Conservation (phyloP, 2,888 invertebrate genomes). For the Brachypalpus laphriformis region DNA sequence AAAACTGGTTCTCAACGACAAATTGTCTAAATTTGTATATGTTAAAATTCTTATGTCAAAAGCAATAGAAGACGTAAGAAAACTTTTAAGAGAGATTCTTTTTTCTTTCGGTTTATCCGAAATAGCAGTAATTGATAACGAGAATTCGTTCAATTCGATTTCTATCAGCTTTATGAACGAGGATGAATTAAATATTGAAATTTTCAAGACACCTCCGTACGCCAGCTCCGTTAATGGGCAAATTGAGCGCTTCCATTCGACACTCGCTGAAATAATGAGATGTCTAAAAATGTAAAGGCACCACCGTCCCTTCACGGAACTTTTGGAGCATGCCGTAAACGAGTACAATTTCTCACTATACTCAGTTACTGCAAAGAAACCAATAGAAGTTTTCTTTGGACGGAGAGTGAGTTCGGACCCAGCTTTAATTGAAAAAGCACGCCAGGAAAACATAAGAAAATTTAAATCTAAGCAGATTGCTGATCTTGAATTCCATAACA, state of each 20-base stretch:
- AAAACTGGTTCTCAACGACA: not conserved
- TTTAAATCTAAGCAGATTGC: constrained; percentile 47
- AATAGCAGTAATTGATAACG: constrained; percentile 42
- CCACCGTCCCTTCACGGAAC: not conserved
- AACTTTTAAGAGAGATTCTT: constrained; percentile 10
- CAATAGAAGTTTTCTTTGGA: constrained; percentile 55
- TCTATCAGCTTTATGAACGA: constrained; percentile 38
- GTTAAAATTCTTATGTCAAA: constrained; percentile 15
- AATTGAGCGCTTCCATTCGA: constrained; percentile 49
- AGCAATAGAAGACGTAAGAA: not conserved
- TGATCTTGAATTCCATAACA: constrained; percentile 58
- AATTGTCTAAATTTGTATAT: not conserved
- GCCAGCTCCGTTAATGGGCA: constrained; percentile 41
- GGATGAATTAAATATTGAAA: constrained; percentile 9
- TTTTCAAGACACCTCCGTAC: constrained; percentile 19
- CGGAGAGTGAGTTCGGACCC: constrained; percentile 37
- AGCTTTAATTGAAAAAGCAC: constrained; percentile 36
- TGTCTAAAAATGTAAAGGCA: not conserved
- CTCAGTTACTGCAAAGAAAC: constrained; percentile 34
- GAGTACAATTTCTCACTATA: not conserved
- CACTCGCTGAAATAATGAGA: not conserved
- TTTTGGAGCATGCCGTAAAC: not conserved
- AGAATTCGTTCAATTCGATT: constrained; percentile 30
- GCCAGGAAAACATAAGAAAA: constrained; percentile 48
- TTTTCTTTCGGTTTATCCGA: constrained; percentile 4